Conservation (phyloP, 2,113 vertebrate species). For the Neotoma lepida region DNA sequence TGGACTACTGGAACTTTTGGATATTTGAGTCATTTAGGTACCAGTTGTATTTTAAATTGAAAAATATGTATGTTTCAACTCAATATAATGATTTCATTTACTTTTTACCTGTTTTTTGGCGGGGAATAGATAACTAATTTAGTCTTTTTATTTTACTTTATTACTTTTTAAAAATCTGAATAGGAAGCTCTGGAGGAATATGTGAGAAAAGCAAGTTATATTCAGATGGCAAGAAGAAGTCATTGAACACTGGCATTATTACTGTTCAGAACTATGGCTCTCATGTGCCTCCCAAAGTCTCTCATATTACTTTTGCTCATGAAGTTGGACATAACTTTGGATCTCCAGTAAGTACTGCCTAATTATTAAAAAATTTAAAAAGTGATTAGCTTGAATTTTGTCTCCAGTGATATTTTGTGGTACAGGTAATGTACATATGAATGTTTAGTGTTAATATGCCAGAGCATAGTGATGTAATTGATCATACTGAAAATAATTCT, state of each 20-base stretch:
- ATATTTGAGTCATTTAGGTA: conserved; percentile 10
- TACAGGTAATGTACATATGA: conserved; percentile 1
- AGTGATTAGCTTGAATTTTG: conserved; percentile 32
- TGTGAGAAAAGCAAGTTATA: conserved; percentile 96
- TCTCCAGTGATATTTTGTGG: background rate
- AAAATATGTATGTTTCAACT: conserved; percentile 40
- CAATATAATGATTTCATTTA: background rate
- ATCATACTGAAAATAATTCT: conserved; percentile 15
- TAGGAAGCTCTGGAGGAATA: conserved; percentile 98
- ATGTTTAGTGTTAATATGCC: conserved; percentile 33
- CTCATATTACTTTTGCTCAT: conserved; percentile 98
- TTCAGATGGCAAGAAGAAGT: conserved; percentile 96
- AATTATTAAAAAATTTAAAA: background rate
- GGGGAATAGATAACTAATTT: background rate
- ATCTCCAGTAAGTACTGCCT: conserved; percentile 93
- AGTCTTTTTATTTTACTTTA: background rate
- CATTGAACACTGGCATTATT: conserved; percentile 98
- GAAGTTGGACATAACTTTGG: conserved; percentile 99
- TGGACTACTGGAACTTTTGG: conserved; percentile 31
- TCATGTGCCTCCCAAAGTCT: conserved; percentile 98
- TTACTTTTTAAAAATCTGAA: conserved; percentile 44
- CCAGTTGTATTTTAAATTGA: conserved; percentile 14
- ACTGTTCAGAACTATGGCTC: conserved; percentile 99
- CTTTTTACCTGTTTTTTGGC: background rate
- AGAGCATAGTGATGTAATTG: background rate